Evolutionary conservation across 2,113 vertebrate genomes (phyloP).

Genomic region (Ctenodactylus gundi): DNA sequence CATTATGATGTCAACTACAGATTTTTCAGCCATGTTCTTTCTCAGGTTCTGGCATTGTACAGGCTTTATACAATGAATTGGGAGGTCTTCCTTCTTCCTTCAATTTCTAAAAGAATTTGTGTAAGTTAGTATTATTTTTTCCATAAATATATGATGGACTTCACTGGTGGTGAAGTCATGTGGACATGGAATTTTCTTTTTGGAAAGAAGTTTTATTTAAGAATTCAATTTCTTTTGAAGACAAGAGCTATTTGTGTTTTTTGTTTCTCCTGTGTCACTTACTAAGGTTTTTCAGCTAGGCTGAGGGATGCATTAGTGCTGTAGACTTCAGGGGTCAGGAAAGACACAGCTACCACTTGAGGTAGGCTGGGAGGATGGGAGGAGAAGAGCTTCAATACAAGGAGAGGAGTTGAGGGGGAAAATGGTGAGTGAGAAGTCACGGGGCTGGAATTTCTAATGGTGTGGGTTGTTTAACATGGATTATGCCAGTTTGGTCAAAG

Average conservation of each 20-base stretch:
- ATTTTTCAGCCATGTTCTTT: constrained; percentile 10
- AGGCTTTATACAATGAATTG: constrained; percentile 11
- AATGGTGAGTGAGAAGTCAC: neutral
- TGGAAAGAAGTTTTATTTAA: constrained; percentile 30
- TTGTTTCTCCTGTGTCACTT: constrained; percentile 20
- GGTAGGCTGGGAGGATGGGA: neutral
- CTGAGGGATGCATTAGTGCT: neutral
- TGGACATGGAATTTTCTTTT: constrained; percentile 39
- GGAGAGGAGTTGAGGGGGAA: neutral
- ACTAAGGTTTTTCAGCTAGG: neutral
- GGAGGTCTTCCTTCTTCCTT: neutral
- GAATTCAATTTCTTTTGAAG: constrained; percentile 49
- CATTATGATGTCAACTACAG: neutral
- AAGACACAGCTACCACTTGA: neutral
- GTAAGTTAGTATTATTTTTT: constrained; percentile 37
- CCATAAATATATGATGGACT: constrained; percentile 17
- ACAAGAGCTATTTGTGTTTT: constrained; percentile 33
- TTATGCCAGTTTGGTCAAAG: neutral
- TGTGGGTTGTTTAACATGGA: neutral
- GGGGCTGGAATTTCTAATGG: neutral
- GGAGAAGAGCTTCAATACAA: constrained; percentile 9
- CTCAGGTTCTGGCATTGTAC: constrained; percentile 24
- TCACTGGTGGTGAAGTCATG: constrained; percentile 14
- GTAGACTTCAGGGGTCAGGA: neutral
- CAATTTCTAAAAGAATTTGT: constrained; percentile 41